Evolutionary conservation across 2,888 invertebrate species (phyloP).

Genomic region (Mesoligia furuncula): DNA sequence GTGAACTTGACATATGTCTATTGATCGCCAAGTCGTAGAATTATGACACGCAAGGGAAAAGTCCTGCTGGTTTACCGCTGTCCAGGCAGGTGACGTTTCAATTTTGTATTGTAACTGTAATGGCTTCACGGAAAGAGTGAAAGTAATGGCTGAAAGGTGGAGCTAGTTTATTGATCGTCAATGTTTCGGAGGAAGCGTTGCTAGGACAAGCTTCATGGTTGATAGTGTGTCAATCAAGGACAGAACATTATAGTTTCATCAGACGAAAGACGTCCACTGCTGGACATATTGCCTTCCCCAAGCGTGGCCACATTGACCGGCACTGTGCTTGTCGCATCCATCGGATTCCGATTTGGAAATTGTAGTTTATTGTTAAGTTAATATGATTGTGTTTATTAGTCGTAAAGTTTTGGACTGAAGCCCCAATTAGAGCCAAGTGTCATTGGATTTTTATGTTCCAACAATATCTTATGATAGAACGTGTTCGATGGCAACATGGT

Average conservation of each 20-base stretch:
- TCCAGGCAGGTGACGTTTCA: conserved; percentile 27
- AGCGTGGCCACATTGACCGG: neutral
- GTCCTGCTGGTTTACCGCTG: conserved; percentile 12
- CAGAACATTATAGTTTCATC: neutral
- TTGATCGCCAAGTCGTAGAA: conserved; percentile 29
- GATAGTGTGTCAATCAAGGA: neutral
- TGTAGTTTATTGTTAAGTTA: neutral
- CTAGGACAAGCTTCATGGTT: neutral
- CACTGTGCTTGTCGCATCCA: neutral
- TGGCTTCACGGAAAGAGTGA: conserved; percentile 24
- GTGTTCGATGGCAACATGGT: neutral
- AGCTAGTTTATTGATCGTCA: conserved; percentile 4
- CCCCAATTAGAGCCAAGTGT: too few species aligned
- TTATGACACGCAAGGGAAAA: conserved; percentile 34
- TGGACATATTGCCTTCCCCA: neutral
- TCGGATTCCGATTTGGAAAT: neutral
- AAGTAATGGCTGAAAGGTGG: conserved; percentile 8
- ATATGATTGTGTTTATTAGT: neutral
- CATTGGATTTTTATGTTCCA: neutral
- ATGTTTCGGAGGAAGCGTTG: neutral
- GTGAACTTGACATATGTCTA: conserved; percentile 52
- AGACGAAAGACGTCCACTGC: too few species aligned
- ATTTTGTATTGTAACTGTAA: conserved; percentile 24
- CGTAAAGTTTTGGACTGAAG: neutral
- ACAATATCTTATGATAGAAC: neutral